Conservation (phyloP, 2,888 invertebrate genomes). For the Apamea epomidion region DNA sequence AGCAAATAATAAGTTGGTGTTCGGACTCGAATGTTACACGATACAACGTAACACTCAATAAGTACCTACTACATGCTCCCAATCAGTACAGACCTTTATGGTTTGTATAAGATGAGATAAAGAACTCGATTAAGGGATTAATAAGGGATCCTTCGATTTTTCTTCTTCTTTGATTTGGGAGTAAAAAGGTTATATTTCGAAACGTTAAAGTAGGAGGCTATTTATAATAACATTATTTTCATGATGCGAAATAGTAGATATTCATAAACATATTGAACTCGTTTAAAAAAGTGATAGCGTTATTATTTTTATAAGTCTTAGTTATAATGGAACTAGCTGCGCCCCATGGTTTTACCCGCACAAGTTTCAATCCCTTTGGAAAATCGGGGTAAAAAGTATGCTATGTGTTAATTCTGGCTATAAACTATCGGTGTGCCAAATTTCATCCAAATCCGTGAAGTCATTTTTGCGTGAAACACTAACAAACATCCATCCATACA, state of each 20-base stretch:
- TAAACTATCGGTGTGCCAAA: too few species aligned
- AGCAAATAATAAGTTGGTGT: too few species aligned
- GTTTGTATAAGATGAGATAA: constrained; percentile 30
- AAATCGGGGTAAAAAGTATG: too few species aligned
- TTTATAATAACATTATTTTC: neutral
- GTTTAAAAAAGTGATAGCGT: neutral
- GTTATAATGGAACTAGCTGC: neutral
- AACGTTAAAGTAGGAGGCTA: neutral
- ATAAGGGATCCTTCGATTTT: constrained; percentile 38
- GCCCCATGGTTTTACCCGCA: too few species aligned
- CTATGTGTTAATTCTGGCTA: too few species aligned
- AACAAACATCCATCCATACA: too few species aligned
- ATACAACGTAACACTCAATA: neutral
- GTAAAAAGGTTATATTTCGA: neutral
- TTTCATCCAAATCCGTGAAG: too few species aligned
- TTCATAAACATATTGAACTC: too few species aligned
- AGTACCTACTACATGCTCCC: neutral
- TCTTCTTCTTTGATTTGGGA: constrained; percentile 22
- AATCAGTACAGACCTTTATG: constrained; percentile 21
- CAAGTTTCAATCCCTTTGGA: too few species aligned
- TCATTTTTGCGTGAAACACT: too few species aligned
- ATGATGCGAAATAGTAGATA: too few species aligned
- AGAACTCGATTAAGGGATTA: constrained; percentile 56
- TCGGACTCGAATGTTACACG: neutral
- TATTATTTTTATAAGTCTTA: neutral